A percentile compares a stretch with the other conserved stretches of the same genome.
Evolutionary conservation across 2,888 invertebrate genomes (phyloP).

Genomic region (Apamea crenata): DNA sequence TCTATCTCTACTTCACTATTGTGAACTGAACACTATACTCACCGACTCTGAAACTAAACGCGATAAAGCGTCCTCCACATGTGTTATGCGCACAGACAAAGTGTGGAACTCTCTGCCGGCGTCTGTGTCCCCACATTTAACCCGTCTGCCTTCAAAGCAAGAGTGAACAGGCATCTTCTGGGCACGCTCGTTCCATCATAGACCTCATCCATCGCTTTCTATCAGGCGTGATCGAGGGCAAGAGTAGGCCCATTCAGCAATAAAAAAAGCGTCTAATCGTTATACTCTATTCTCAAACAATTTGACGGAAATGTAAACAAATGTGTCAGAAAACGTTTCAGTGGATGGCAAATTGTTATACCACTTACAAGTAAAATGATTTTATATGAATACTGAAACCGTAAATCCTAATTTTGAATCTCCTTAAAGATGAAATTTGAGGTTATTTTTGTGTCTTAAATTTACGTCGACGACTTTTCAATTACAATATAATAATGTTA

Average conservation of each 20-base stretch:
- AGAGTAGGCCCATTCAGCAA: too few relatives aligned
- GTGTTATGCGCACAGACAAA: too few relatives aligned
- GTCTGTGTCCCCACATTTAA: too few relatives aligned
- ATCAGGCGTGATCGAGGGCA: too few relatives aligned
- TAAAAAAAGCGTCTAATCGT: not conserved
- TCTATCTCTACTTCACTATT: constrained; percentile 51
- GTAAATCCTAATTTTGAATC: not conserved
- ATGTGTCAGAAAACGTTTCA: too few relatives aligned
- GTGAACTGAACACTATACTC: constrained; percentile 17
- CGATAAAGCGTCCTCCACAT: not conserved
- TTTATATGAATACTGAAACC: not conserved
- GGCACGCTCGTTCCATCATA: too few relatives aligned
- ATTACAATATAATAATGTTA: not conserved
- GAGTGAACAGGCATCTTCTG: too few relatives aligned
- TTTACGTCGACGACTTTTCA: not conserved
- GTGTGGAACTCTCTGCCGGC: too few relatives aligned
- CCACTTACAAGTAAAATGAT: not conserved
- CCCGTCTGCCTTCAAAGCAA: too few relatives aligned
- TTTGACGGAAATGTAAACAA: constrained; percentile 17
- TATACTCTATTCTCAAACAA: constrained; percentile 12
- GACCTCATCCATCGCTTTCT: too few relatives aligned
- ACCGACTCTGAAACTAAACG: constrained; percentile 29
- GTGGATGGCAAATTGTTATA: not conserved
- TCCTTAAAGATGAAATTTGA: not conserved
- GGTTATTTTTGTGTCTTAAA: not conserved